Conservation (phyloP, 2,888 invertebrate genomes). For the Hetaerina titia region DNA sequence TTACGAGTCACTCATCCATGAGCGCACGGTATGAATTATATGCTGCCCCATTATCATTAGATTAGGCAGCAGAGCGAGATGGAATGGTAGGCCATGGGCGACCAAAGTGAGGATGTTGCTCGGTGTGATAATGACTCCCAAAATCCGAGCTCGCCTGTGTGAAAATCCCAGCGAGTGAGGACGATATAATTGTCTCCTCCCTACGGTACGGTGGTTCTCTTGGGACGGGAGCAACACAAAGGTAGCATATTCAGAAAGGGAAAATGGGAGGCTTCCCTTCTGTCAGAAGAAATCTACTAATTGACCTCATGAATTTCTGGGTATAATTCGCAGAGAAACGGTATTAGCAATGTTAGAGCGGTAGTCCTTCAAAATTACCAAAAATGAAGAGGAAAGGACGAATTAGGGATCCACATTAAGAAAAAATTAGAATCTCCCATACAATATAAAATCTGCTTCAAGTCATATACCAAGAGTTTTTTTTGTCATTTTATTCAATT, state of each 20-base stretch:
- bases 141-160: slow-evolving; percentile 17
- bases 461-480: too few relatives aligned
- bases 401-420: not conserved
- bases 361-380: not conserved
- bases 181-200: slow-evolving; percentile 22
- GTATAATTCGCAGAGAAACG: not conserved
- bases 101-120: not conserved
- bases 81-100: not conserved
- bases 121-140: not conserved
- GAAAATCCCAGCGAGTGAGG: slow-evolving; percentile 42
- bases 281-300: not conserved
- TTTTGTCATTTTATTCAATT: too few relatives aligned
- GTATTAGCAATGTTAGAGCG: not conserved
- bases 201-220: slow-evolving; percentile 9
- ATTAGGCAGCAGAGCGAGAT: slow-evolving; percentile 45
- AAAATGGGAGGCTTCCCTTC: not conserved
- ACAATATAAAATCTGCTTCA: too few relatives aligned
- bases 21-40: not conserved
- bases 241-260: not conserved
- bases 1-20: slow-evolving; percentile 44
- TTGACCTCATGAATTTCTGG: not conserved
- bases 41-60: slow-evolving; percentile 30
- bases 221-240: not conserved
- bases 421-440: too few relatives aligned
- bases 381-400: not conserved